phyloP scores from a whole-genome alignment of 2,113 vertebrate species.

The Phylloscopus whistleri region DNA sequence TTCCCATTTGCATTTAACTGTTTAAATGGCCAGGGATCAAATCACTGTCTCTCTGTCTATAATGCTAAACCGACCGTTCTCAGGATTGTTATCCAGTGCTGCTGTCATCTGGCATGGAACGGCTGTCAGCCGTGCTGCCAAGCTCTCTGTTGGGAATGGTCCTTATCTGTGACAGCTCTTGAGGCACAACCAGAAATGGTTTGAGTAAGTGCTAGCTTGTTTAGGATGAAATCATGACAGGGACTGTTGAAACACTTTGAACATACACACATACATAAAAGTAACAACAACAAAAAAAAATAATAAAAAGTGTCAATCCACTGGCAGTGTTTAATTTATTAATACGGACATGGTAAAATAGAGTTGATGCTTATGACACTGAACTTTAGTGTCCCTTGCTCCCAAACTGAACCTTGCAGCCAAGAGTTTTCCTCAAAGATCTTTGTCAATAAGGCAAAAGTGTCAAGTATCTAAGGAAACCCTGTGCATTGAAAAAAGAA shows the following conservation, averaged over 20 bases:
- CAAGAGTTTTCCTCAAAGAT: neutral
- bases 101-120: neutral
- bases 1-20: neutral
- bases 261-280: rapidly evolving
- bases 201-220: neutral
- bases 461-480: neutral
- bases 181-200: neutral
- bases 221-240: neutral
- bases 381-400: neutral
- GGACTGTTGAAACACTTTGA: neutral
- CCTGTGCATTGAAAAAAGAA: neutral
- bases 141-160: neutral
- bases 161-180: neutral
- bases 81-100: neutral
- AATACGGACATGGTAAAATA: neutral
- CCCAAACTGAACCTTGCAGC: neutral
- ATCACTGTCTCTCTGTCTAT: neutral
- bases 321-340: neutral
- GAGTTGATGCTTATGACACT: neutral
- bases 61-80: neutral
- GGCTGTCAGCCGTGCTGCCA: neutral
- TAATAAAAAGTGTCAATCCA: neutral
- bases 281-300: rapidly evolving
- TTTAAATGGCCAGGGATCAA: neutral
- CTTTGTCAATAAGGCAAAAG: neutral